phyloP scores from a whole-genome alignment of 1,140 invertebrate species.

The Andrena cerasifolii region DNA sequence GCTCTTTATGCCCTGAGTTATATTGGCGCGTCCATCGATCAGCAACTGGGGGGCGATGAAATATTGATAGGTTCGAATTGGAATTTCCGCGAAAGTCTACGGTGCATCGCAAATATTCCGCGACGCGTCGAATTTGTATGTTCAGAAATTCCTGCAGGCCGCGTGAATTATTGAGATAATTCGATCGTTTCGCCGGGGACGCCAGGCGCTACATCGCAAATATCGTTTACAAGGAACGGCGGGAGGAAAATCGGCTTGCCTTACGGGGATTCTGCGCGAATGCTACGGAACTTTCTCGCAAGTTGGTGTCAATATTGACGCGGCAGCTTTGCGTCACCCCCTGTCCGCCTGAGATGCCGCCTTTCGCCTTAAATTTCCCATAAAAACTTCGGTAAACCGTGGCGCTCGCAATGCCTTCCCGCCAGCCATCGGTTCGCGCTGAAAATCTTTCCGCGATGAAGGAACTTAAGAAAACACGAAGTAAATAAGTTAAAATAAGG shows the following conservation, averaged over 20 bases:
- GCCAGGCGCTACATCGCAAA: slow-evolving; percentile 5
- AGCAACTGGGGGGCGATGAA: too few relatives aligned
- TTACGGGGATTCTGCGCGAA: neutral
- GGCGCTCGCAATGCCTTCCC: too few relatives aligned
- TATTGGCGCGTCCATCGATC: too few relatives aligned
- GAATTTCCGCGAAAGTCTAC: neutral
- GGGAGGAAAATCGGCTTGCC: slow-evolving; percentile 1
- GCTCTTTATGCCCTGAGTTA: too few relatives aligned
- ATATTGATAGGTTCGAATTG: too few relatives aligned
- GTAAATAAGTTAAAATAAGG: too few relatives aligned
- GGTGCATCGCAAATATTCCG: neutral
- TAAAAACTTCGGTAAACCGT: too few relatives aligned
- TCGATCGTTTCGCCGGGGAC: slow-evolving; percentile 3
- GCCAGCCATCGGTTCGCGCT: too few relatives aligned
- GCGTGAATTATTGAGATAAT: slow-evolving; percentile 17
- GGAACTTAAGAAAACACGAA: too few relatives aligned
- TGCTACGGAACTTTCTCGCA: slow-evolving; percentile 8
- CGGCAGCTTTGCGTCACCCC: neutral
- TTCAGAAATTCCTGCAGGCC: neutral
- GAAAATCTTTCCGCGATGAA: too few relatives aligned
- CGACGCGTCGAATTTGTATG: neutral
- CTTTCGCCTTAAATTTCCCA: neutral
- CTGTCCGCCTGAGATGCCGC: neutral
- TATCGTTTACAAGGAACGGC: slow-evolving; percentile 30
- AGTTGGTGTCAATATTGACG: slow-evolving; percentile 37